Base-by-base conservation (phyloP, 92 coral and sea anemone species). In the Paramuricea clavata region DNA sequence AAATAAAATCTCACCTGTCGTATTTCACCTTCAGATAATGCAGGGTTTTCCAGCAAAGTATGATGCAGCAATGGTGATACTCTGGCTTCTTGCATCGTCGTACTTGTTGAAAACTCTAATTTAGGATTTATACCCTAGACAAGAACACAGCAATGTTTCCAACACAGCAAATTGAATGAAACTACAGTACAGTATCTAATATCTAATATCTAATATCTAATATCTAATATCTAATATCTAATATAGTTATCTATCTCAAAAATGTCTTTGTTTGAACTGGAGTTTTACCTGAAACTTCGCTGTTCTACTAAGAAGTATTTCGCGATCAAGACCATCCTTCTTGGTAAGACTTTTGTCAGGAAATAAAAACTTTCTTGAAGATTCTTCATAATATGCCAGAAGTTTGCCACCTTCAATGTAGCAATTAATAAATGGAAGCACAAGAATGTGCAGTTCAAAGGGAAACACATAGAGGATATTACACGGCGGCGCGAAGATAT, bases 101-200 rank as follows among this genome's bases (percentile, higher is more conserved):
- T 92, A 50, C 88, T 94, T 39, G 98, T 92, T 35, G 99, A 93
- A 89, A 97, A 97, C 43, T 97, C 99, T 50, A 97, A 59, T 90
- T 97, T 97, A 42, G 99, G 99, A 85, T 97, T 98, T 26, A 97
- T 94, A 52, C 99, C 98, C 98, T 95, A 74, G 11, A 81, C 72
- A 28, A 17, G 49, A 56, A 47, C 27, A 74, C 65, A 49, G 4
- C 5, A 2, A 32, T 5, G 12, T 42, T n/a, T n/a, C n/a, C n/a
- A n/a, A n/a, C n/a, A n/a, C n/a, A n/a, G n/a, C n/a, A n/a, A n/a
- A n/a, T n/a, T n/a, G n/a, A n/a, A n/a, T n/a, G n/a, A n/a, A n/a
- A n/a, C n/a, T n/a, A n/a, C n/a, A n/a, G n/a, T n/a, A n/a, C n/a
- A n/a, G n/a, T n/a, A n/a, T n/a, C n/a, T n/a, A n/a, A n/a, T n/a